Conservation (phyloP, 2,113 vertebrate species). For the Heliornis fulica region DNA sequence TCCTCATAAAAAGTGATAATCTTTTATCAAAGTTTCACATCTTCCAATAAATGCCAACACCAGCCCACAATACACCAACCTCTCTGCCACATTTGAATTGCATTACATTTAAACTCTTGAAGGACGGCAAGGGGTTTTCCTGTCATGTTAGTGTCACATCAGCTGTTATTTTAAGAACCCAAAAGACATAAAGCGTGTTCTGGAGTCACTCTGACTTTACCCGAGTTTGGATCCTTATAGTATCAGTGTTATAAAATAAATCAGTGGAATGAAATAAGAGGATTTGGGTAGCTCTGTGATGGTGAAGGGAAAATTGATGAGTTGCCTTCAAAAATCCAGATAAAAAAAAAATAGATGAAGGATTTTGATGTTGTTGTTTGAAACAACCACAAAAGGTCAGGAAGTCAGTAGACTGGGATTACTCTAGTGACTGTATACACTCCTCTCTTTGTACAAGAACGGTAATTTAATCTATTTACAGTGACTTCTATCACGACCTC, state of each 20-base stretch:
- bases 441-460: background rate
- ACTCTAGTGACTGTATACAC: background rate
- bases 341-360: background rate
- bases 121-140: background rate
- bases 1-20: background rate
- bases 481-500: background rate
- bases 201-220: background rate
- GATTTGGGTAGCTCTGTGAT: background rate
- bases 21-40: background rate
- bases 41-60: background rate
- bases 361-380: background rate
- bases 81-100: background rate
- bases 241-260: background rate
- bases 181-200: background rate
- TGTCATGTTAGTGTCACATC: background rate
- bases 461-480: constrained; percentile 33
- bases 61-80: background rate
- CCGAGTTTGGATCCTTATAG: background rate
- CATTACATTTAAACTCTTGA: background rate
- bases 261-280: background rate
- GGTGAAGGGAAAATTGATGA: background rate
- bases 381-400: background rate
- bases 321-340: background rate
- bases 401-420: background rate
- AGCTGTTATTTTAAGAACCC: background rate